Base-by-base conservation (phyloP, 2,888 invertebrate species). In the Hirtodrosophila trivittata region DNA sequence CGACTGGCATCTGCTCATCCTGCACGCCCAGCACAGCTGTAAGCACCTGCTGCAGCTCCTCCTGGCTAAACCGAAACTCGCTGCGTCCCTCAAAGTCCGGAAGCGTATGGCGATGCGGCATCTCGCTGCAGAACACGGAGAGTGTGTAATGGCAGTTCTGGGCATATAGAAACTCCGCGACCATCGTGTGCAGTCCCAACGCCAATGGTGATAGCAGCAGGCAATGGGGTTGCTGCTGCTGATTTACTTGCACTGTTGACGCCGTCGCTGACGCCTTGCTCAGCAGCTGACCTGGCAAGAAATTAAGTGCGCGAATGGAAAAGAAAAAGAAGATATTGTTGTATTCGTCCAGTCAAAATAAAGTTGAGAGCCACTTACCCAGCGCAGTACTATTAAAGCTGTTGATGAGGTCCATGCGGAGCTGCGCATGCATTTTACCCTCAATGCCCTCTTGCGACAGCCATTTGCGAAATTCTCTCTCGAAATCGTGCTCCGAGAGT, bases 121-220 rank as follows among this genome's bases (percentile, higher is more conserved):
- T 84, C 75, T 91, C 91, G 1, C 89, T 89, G 59, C 89, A 88
- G 75, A 89, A 90, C 7, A 90, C 90, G 1, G 91, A 91, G 6
- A 91, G 67, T 6, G 90, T 80, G 33, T 89, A 90, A 51, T 90
- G 91, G 42, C 89, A 90, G 56, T 90, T 89, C 59, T 91, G 88
- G 4, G 85, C 84, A 54, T 90, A 89, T 1, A 91, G 83, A 51
- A 90, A 91, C 59, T 91, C 91, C 0, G 90, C 89, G 0, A 90
- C 89, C n/a, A 91, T 75, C 1, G 89, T 89, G 58, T 90, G 89
- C 37, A 91, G 45, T 0, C 85, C 87, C 55, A 89, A 52, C 3
- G 84, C 62, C 37, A 90, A 37, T 1, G 91, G 89, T 0, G 88
- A 85, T 12, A 88, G 59, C 3, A 86, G 77, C 37, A 83, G 73